Base-by-base conservation (phyloP, 2,888 invertebrate species). In the Pristionchus japonicus region DNA sequence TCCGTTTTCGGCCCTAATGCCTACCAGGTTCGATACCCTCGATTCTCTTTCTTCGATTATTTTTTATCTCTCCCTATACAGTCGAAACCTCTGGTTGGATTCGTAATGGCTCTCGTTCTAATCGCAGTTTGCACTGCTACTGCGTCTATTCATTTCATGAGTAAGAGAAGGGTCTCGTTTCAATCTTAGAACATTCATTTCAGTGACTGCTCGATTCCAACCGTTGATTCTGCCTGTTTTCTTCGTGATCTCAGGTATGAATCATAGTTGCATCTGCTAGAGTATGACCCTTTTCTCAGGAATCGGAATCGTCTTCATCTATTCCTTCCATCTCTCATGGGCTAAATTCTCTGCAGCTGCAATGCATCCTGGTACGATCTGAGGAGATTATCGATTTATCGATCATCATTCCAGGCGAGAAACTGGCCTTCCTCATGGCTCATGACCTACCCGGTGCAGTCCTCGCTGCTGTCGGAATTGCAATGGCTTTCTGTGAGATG, bases 351-450 rank as follows among this genome's bases (percentile, higher is more conserved):
- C 93, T 0, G 90, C 92, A 47, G 93, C 92, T 13, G 92, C 94
- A 57, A 89, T 93, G 49, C 94, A 94, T 89, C 94, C 94, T 13
- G 87, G 80, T 77, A 80, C 3, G 43, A 17, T 61, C 57, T 23
- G 20, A 47, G n/a, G n/a, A n/a, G 13, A 77, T 40, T 43, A 31
- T 83, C 3, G 23, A 83, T 23, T 31, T 17, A 47, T 13, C 23
- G n/a, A 49, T 80, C 23, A 23, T 3, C 11, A 57, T 20, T 80
- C 15, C 61, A 85, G 70, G 57, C 17, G 94, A 94, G 89, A 94
- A 94, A 88, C 90, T 94, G 87, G 92, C 93, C 34, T 93, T 94
- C 89, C 90, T 94, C 82, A 88, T 93, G 84, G 89, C 92, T 17
- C 93, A 94, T 89, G 94, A 94, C 86, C 92, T 91, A 13, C 92